These are phyloP conservation scores for Unio pictorum DNA, from an alignment of 2,888 invertebrate species.

Conservation along the genomic window DNA sequence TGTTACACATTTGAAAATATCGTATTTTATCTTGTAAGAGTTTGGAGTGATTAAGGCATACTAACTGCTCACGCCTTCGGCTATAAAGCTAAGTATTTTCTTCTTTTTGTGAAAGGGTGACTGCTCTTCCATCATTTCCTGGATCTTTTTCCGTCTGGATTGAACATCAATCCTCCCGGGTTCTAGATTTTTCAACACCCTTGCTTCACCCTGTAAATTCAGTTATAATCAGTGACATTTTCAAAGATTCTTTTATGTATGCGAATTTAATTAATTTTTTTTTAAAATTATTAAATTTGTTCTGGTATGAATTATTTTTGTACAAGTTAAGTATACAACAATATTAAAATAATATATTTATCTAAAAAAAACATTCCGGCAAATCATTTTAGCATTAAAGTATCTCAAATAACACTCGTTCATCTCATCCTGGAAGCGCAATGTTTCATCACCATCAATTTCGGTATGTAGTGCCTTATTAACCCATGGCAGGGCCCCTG, in stretches of 20 bases:
- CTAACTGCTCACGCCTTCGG: constrained; percentile 53
- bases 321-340: no score
- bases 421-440: no score
- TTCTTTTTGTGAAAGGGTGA: constrained; percentile 53
- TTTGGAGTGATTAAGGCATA: background rate
- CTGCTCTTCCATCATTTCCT: constrained; percentile 51
- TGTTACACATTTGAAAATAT: background rate
- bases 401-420: no score
- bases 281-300: no score
- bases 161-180: constrained; percentile 54
- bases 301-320: no score
- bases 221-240: no score
- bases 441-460: no score
- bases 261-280: background rate
- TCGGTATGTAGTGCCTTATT: no score
- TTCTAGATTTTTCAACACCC: constrained; percentile 58
- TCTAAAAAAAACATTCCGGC: no score
- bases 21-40: background rate
- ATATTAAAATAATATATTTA: no score
- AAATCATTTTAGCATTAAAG: no score
- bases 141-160: constrained; percentile 54
- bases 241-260: background rate
- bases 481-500: no score
- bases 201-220: constrained; percentile 60
- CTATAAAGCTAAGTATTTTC: constrained; percentile 61